Evolutionary conservation across 2,888 invertebrate species (phyloP).

Genomic region (Bruchidius siliquastri): DNA sequence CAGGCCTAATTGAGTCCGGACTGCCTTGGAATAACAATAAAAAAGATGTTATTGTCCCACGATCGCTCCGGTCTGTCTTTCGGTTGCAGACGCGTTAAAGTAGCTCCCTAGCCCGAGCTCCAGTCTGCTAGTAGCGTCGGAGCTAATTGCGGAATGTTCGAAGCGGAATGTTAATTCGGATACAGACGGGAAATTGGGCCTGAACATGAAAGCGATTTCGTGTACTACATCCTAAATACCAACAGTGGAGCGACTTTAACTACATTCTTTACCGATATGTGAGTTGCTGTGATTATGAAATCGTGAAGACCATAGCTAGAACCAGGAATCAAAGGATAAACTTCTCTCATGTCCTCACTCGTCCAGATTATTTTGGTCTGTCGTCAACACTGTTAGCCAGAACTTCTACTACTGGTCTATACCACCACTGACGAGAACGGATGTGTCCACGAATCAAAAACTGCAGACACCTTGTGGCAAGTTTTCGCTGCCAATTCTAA

Average conservation of each 20-base stretch:
- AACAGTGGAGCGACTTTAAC: background rate
- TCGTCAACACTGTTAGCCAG: too few species aligned
- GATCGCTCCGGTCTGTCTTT: background rate
- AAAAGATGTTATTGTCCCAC: conserved; percentile 2
- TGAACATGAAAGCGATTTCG: background rate
- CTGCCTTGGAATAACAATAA: conserved; percentile 18
- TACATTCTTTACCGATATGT: too few species aligned
- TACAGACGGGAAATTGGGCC: background rate
- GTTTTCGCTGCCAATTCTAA: too few species aligned
- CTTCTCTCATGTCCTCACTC: too few species aligned
- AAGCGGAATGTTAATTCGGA: background rate
- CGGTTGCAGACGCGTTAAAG: background rate
- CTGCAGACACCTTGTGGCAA: too few species aligned
- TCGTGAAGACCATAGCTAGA: too few species aligned
- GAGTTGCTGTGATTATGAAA: too few species aligned
- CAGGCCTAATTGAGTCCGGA: conserved; percentile 22
- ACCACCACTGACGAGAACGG: too few species aligned
- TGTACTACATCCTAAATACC: background rate
- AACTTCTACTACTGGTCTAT: too few species aligned
- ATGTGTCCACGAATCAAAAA: too few species aligned
- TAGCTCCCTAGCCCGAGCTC: background rate
- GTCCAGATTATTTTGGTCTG: too few species aligned
- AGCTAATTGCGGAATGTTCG: background rate
- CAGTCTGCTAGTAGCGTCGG: background rate
- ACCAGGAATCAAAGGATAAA: too few species aligned